phyloP scores from a whole-genome alignment of 2,888 invertebrate species.

The Galerucella nymphaeae region DNA sequence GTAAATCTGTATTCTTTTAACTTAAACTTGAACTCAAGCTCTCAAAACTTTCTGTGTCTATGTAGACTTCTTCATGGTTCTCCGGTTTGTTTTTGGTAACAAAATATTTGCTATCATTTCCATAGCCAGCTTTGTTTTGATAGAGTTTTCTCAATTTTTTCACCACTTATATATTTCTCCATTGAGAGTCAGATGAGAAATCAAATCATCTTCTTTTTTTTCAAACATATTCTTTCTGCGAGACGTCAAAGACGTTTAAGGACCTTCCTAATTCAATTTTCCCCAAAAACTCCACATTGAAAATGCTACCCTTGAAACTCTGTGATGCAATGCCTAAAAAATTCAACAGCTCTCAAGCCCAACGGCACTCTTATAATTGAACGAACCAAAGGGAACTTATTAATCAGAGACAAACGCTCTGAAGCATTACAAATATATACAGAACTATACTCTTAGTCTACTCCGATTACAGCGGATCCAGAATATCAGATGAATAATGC shows the following conservation, averaged over 20 bases:
- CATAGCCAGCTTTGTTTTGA: too few relatives aligned
- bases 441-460: background rate
- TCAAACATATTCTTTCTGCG: background rate
- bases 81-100: too few relatives aligned
- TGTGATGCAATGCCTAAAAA: constrained; percentile 16
- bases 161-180: too few relatives aligned
- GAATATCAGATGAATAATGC: constrained; percentile 12
- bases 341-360: constrained; percentile 26
- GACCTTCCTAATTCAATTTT: constrained; percentile 1
- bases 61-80: too few relatives aligned
- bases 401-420: constrained; percentile 18
- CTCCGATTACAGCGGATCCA: background rate
- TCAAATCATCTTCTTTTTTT: background rate
- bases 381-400: constrained; percentile 30
- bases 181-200: too few relatives aligned
- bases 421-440: constrained; percentile 15
- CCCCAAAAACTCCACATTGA: background rate
- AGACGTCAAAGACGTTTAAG: constrained; percentile 2
- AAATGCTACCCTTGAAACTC: constrained; percentile 3
- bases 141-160: too few relatives aligned
- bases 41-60: too few relatives aligned
- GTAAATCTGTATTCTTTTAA: too few relatives aligned
- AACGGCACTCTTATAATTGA: constrained; percentile 25
- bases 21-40: too few relatives aligned
- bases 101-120: too few relatives aligned